Base-by-base conservation (phyloP, 2,888 invertebrate species). In the Xestia sexstrigata region DNA sequence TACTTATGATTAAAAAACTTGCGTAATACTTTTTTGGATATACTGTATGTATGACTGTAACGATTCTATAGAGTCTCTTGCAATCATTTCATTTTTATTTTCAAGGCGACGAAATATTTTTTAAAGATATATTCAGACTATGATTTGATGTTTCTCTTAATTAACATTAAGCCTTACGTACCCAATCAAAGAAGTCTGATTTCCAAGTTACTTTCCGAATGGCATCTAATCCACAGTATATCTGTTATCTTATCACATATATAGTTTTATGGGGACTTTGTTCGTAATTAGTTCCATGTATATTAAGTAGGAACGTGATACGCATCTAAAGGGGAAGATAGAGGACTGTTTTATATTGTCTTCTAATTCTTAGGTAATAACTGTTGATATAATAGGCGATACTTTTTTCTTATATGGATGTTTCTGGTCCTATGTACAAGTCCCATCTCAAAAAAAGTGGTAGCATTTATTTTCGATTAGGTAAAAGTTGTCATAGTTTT, bases 201-300 rank as follows among this genome's bases (percentile, higher is more conserved):
- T 63, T 73, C 71, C 62, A 62, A 70, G n/a, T 58, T 30, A 63
- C 60, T 77, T 52, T n/a, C 20, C 58, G 63, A 74, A 74, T 39
- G 70, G 39, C 79, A 79, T 78, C 70, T 74, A 87, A 85, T 85
- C 67, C 71, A 39, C 35, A 68, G 58, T 73, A 74, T 86, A 78
- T 79, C 76, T 72, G 84, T 81, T 78, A 87, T 87, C 86, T 84
- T 69, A 71, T 69, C 78, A 69, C 76, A 82, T 76, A 84, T 73
- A 86, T n/a, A n/a, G 84, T 87, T 87, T 87, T 87, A 87, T 87
- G 82, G 84, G 71, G 79, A 84, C 77, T 86, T 87, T 87, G 88
- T 84, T 86, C 87, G 78, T 84, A 87, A 87, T 87, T 87, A 87
- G 84, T 86, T 87, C 81, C 70, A 87, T 87, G 87, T 84, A 86